These are phyloP conservation scores for Rhinatrema bivittatum DNA, from an alignment of 2,797 vertebrate genomes.

Conservation along the genomic window DNA sequence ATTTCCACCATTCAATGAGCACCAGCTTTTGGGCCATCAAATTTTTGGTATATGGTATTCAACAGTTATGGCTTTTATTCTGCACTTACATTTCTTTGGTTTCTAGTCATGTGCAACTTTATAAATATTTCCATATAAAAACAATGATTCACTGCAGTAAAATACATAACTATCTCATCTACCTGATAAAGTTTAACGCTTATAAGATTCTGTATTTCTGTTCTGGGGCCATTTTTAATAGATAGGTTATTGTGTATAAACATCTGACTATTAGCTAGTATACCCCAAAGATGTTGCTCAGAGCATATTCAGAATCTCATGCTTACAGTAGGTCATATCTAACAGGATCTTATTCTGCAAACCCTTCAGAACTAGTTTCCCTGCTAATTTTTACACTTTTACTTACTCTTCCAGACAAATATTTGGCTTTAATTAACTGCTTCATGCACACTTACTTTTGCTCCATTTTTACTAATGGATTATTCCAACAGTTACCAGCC, in stretches of 20 bases:
- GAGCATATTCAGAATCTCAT: conserved; percentile 2
- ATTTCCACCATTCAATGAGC: conserved; percentile 1
- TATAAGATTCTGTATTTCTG: conserved; percentile 22
- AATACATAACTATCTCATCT: conserved; percentile 2
- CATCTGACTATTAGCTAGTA: conserved; percentile 19
- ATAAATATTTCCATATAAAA: conserved; percentile 30
- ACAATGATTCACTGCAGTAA: conserved; percentile 12
- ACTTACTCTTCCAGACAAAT: background rate
- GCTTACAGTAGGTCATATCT: no score
- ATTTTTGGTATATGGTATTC: conserved; percentile 5
- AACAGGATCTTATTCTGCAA: no score
- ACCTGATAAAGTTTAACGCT: conserved; percentile 16
- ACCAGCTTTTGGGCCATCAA: conserved; percentile 6
- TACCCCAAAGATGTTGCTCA: conserved; percentile 8
- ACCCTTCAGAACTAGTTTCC: no score
- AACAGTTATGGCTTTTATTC: conserved; percentile 34
- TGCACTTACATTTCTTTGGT: conserved; percentile 63
- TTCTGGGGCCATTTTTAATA: conserved; percentile 39
- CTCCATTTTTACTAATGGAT: conserved; percentile 2
- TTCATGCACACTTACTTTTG: conserved; percentile 15
- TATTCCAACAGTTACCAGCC: conserved; percentile 2
- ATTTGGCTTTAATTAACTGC: background rate
- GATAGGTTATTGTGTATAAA: conserved; percentile 21
- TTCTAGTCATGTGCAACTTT: conserved; percentile 31
- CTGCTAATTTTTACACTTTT: background rate